Evolutionary conservation across 2,888 invertebrate species (phyloP), one percentile per base, ranked within the genome.

Genomic region (Pollenia amentaria): DNA sequence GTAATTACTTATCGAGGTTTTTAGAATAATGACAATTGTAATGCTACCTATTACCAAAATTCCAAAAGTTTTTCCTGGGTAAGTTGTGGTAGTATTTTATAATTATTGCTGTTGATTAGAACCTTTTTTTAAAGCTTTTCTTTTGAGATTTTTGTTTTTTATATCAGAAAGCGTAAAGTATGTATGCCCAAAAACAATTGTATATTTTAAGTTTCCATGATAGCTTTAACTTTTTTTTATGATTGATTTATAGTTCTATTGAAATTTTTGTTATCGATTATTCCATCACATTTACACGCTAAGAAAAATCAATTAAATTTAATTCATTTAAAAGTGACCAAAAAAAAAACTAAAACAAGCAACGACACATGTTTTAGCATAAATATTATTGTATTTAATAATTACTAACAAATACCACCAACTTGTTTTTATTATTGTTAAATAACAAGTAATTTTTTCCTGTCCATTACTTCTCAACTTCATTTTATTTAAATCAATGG

Each of bases 311-410:
- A 62, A 79, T 79, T 79, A 62, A 51, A 70, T 51, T 18, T 53
- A 79, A 29, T 51, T 16, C 18, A 70, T 42, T 48, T 40, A 79
- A 60, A 51, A 55, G 67, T 18, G 8, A 67, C 0, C 16, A 64
- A 16, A 69, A 53, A 40, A 16, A 55, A 48, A 21, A 60, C 10
- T 42, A 21, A 18, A 11, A 46, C 40, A 44, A 57, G 46, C 29
- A 2, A 40, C 42, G 9, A 11, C 57, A 46, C 73, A 73, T 73
- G 29, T 46, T 60, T 57, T 16, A 51, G 18, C 40, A 53, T 40
- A 4, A 57, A 46, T 73, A 57, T 73, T 75, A 60, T 81, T 67
- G 57, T 75, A 8, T 81, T 65, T 42, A 73, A 73, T 75, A 81
- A 73, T 81, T 81, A 57, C 65, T 60, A 75, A 81, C 51, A 75